phyloP scores from a whole-genome alignment of 2,113 vertebrate species.

The Sminthopsis crassicaudata region DNA sequence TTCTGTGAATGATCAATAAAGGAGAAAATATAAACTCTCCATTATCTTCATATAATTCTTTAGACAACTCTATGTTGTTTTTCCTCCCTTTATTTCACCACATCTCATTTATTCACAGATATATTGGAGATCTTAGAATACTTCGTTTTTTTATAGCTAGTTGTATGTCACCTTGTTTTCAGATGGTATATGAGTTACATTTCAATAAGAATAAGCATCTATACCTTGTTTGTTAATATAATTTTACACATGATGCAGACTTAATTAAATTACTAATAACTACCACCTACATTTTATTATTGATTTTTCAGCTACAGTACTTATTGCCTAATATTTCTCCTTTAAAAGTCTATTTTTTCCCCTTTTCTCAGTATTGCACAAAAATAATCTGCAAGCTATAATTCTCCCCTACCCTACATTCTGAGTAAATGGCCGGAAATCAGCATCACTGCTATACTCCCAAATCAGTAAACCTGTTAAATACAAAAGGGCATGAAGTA shows the following conservation, averaged over 20 bases:
- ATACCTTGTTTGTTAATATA: conserved; percentile 53
- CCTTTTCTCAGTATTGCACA: conserved; percentile 46
- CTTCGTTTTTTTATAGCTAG: conserved; percentile 80
- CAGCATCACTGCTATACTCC: background rate
- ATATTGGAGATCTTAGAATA: conserved; percentile 73
- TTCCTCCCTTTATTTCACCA: conserved; percentile 72
- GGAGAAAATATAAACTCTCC: conserved; percentile 70
- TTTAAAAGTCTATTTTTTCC: conserved; percentile 73
- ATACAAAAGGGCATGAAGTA: background rate
- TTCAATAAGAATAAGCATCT: conserved; percentile 68
- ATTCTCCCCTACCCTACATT: background rate
- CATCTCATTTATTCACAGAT: conserved; percentile 80
- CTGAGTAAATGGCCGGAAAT: conserved; percentile 1
- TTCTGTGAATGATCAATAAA: conserved; percentile 90
- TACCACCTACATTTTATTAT: conserved; percentile 75
- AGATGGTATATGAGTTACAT: conserved; percentile 67
- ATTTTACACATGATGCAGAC: conserved; percentile 69
- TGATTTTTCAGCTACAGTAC: conserved; percentile 79
- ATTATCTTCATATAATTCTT: conserved; percentile 77
- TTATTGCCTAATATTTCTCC: conserved; percentile 76
- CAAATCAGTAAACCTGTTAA: background rate
- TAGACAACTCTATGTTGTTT: conserved; percentile 75
- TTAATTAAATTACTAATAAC: conserved; percentile 82
- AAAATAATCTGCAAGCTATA: conserved; percentile 48
- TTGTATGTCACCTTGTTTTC: conserved; percentile 77